Conservation (phyloP, 2,797 vertebrate species). For the Macroramphosus scolopax region DNA sequence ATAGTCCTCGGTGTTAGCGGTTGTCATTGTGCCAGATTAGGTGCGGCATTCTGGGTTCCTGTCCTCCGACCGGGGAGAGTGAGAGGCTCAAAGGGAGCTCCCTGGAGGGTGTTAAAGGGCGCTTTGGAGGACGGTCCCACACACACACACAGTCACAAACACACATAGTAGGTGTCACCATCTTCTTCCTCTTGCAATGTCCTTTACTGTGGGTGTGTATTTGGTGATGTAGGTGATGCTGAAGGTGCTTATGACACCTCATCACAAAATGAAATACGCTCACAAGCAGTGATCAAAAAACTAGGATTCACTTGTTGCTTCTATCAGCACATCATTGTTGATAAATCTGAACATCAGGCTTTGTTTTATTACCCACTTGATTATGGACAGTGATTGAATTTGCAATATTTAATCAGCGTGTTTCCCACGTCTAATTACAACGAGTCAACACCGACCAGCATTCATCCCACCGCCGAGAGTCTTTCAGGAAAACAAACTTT, state of each 20-base stretch:
- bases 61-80: constrained; percentile 26
- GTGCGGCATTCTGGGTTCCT: constrained; percentile 15
- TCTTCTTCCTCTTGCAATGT: no score
- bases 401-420: constrained; percentile 47
- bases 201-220: no score
- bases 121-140: constrained; percentile 28
- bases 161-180: no score
- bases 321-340: no score
- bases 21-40: constrained; percentile 53
- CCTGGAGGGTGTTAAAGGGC: constrained; percentile 53
- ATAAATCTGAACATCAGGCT: constrained; percentile 8
- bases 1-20: constrained; percentile 36
- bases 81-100: constrained; percentile 51
- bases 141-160: background rate
- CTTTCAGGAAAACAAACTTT: constrained; percentile 31
- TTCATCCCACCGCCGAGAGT: constrained; percentile 6
- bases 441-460: constrained; percentile 20
- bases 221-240: no score
- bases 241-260: no score
- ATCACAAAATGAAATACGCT: no score
- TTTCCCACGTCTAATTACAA: constrained; percentile 40
- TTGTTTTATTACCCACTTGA: constrained; percentile 28
- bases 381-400: constrained; percentile 47
- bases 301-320: no score
- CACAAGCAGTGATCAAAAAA: no score